Percentiles rank a stretch among this genome's conserved stretches.
These are phyloP conservation scores for Saccostrea glomerata DNA, from an alignment of 1,140 invertebrate genomes.

Conservation along the genomic window DNA sequence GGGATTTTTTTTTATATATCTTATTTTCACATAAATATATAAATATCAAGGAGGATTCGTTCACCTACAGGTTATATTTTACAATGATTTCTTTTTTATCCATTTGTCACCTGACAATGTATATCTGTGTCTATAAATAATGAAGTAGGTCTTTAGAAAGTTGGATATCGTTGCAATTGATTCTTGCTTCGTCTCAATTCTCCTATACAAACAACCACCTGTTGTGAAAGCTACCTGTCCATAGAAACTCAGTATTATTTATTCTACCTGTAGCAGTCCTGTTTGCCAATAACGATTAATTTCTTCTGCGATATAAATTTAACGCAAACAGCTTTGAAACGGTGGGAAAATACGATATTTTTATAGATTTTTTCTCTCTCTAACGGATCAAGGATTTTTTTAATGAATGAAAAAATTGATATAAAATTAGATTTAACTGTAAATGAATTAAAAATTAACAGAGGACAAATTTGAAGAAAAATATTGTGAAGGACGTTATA, in stretches of 20 bases:
- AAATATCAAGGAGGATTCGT: too few relatives aligned
- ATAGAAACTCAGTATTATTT: slow-evolving; percentile 20
- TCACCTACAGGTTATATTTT: too few relatives aligned
- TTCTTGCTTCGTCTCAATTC: slow-evolving; percentile 9
- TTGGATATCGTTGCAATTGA: slow-evolving; percentile 12
- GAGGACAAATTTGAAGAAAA: too few relatives aligned
- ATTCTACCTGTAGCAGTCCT: slow-evolving; percentile 1
- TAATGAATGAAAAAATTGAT: not conserved
- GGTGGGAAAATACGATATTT: not conserved
- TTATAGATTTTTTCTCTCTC: not conserved
- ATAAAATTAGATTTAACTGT: not conserved
- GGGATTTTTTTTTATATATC: too few relatives aligned
- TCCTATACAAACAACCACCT: slow-evolving; percentile 28
- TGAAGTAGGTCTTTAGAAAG: slow-evolving; percentile 8
- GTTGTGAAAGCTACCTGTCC: slow-evolving; percentile 4
- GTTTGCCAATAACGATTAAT: slow-evolving; percentile 19
- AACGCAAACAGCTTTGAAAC: not conserved
- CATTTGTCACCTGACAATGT: slow-evolving; percentile 13
- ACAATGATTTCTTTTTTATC: not conserved
- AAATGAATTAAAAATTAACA: not conserved
- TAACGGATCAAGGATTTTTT: not conserved
- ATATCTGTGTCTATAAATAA: slow-evolving; percentile 5
- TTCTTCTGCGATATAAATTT: not conserved
- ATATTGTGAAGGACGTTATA: too few relatives aligned
- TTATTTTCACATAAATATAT: too few relatives aligned